Evolutionary conservation across 2,797 vertebrate species (phyloP), one percentile per base, ranked within the genome.

Genomic region (Alexandromys oeconomus): DNA sequence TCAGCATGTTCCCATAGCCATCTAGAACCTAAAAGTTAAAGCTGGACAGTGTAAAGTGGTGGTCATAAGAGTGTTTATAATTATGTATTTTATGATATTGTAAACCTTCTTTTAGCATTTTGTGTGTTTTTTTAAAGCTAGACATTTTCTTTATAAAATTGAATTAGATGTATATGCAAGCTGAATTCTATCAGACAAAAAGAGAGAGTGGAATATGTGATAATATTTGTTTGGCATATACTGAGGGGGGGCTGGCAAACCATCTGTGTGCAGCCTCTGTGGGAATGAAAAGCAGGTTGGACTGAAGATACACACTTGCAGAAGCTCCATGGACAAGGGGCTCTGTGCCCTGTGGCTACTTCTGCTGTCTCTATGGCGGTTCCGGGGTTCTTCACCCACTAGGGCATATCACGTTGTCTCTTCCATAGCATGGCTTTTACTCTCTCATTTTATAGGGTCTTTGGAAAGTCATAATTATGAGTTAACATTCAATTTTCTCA

Each of bases 101-200:
- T 92, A 89, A 98, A 95, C 93, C 73, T 94, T 97, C 93, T 93
- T 78, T 95, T 65, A 94, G 69, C 51, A 81, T 95, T 96, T 91
- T 89, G 71, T 31, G 14, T 2, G 12, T 13, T 80, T 76, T 96
- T 89, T 95, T 89, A 84, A 63, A 67, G 87, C 80, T 84, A 93
- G 95, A 91, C 57, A 77, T 97, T 95, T 93, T 95, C 87, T 95
- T 87, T 61, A 92, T 94, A 93, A 95, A 95, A 95, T 81, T 94
- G 81, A 84, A 95, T 97, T 97, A 88, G 77, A 90, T 91, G 95
- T 85, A 91, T 94, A 92, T 79, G 79, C 95, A 97, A 97, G 96
- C 92, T 86, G 76, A 81, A 46, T 61, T 91, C 71, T 91, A 48
- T 95, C 85, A 95, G 97, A 97, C 95, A 95, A 96, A 96, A 96